Conservation (phyloP, 2,113 vertebrate genomes). For the Gadus chalcogrammus region DNA sequence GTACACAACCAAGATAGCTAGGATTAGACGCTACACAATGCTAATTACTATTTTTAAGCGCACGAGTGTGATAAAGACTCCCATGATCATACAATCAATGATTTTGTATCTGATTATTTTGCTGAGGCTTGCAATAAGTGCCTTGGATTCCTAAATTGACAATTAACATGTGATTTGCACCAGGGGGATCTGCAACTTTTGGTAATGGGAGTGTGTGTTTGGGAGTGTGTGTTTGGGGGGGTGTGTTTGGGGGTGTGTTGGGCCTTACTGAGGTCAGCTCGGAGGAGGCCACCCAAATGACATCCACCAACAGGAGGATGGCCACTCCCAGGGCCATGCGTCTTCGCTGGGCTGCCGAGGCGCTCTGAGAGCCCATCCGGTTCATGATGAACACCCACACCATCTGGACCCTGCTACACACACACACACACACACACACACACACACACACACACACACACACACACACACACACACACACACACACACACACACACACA, state of each 20-base stretch:
- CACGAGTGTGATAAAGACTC: no score
- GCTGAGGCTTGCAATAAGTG: no score
- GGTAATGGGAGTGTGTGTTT: no score
- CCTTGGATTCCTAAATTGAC: no score
- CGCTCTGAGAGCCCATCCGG: conserved; percentile 85
- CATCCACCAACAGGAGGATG: conserved; percentile 90
- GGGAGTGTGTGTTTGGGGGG: background rate
- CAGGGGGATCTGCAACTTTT: no score
- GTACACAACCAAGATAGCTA: no score
- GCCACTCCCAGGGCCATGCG: conserved; percentile 89
- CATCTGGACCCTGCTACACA: conserved; percentile 68
- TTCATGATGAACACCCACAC: conserved; percentile 92
- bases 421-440: background rate
- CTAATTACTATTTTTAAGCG: no score
- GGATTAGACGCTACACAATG: no score
- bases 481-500: background rate
- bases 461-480: background rate
- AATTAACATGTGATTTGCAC: no score
- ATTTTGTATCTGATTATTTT: no score
- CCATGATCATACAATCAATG: no score
- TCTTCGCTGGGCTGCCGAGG: conserved; percentile 79
- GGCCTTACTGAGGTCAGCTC: conserved; percentile 90
- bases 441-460: background rate
- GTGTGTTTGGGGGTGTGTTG: no score
- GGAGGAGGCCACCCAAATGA: conserved; percentile 97